These are phyloP conservation scores for Eupithecia vulgata DNA, from an alignment of 2,888 invertebrate genomes.

Conservation along the genomic window DNA sequence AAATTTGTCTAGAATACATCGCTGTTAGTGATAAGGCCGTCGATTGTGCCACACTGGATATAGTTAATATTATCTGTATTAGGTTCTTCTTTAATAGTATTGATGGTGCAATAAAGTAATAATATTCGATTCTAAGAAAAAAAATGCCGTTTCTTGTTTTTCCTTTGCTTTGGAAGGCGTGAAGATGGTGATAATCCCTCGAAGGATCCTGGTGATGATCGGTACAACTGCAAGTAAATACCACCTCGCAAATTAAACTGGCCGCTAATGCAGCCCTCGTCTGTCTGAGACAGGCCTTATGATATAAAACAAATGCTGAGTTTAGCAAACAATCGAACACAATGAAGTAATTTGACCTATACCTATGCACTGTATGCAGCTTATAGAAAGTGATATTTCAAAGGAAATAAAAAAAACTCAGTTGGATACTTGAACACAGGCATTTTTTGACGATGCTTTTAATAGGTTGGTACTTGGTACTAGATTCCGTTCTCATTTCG, in stretches of 20 bases:
- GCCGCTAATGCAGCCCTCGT: background rate
- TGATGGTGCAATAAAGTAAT: background rate
- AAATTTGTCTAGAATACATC: background rate
- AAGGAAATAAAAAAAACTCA: background rate
- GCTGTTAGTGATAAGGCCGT: too few relatives aligned
- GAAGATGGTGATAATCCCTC: background rate
- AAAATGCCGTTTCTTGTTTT: too few relatives aligned
- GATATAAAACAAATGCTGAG: slow-evolving; percentile 1
- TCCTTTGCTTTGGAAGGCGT: background rate
- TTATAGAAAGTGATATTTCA: background rate
- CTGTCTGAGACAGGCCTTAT: background rate
- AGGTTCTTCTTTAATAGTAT: background rate
- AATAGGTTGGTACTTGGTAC: background rate
- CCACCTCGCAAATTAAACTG: too few relatives aligned
- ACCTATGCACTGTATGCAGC: background rate
- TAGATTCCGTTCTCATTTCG: background rate
- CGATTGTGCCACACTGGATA: background rate
- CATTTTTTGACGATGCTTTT: background rate
- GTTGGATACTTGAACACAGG: background rate
- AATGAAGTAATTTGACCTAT: background rate
- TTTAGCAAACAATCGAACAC: background rate
- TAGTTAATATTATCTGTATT: background rate
- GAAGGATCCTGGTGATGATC: background rate
- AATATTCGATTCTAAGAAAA: too few relatives aligned
- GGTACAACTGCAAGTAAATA: too few relatives aligned